phyloP scores from a whole-genome alignment of 2,797 vertebrate genomes.

The Halcyon badia region DNA sequence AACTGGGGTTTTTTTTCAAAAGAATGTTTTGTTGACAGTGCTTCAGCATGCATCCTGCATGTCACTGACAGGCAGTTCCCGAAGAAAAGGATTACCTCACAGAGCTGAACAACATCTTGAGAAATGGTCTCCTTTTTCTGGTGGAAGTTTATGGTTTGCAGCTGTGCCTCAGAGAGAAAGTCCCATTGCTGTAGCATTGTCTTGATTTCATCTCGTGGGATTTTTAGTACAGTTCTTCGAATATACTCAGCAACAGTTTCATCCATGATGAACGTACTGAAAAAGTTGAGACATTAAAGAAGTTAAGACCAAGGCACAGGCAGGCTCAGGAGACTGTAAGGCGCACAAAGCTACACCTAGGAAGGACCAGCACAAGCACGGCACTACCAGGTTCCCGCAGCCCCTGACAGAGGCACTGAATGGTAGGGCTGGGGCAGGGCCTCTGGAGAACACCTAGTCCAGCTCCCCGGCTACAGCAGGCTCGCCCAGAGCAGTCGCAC shows the following conservation, averaged over 20 bases:
- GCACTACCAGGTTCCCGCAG: no score
- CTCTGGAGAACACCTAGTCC: background rate
- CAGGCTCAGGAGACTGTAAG: background rate
- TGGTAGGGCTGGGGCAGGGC: background rate
- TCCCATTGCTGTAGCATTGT: slow-evolving; percentile 85
- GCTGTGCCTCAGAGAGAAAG: slow-evolving; percentile 81
- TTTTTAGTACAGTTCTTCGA: slow-evolving; percentile 83
- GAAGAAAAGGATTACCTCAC: slow-evolving; percentile 80
- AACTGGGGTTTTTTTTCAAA: background rate
- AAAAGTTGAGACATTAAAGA: background rate
- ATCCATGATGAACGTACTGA: slow-evolving; percentile 81
- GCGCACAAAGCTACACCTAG: rapidly evolving
- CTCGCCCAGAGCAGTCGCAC: no score
- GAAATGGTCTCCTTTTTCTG: slow-evolving; percentile 81
- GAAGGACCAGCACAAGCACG: rapidly evolving
- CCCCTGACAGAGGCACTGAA: background rate
- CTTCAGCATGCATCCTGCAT: rapidly evolving
- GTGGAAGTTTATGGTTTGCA: slow-evolving; percentile 78
- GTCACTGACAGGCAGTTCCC: background rate
- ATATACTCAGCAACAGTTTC: slow-evolving; percentile 79
- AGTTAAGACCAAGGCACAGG: background rate
- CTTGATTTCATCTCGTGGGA: slow-evolving; percentile 78
- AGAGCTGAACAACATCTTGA: slow-evolving; percentile 79
- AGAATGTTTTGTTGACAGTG: no score
- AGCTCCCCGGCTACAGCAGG: background rate